Base-by-base conservation (phyloP, 2,888 invertebrate genomes). In the Argyresthia albistria region DNA sequence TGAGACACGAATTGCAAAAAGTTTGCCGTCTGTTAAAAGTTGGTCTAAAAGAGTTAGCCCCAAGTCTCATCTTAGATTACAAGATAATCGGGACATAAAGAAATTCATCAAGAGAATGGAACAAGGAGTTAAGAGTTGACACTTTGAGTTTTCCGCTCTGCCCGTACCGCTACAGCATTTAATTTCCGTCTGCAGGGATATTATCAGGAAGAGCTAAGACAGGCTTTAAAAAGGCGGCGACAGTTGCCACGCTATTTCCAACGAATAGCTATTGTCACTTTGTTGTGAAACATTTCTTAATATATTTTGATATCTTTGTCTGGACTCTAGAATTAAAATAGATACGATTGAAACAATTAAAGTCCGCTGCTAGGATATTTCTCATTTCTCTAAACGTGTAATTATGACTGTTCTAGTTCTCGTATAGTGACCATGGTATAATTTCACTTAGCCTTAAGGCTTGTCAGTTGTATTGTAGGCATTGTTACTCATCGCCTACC, bases 121-220 rank as follows among this genome's bases (percentile, higher is more conserved):
- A 25, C 65, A 66, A 62, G 66, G 67, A 67, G 55, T 54, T 64
- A 65, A 61, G 69, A 72, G 72, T 73, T 67, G 70, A 73, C 73
- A 75, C 72, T 80, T 80, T 70, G 79, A 79, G 70, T 77, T 81
- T 76, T 63, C 72, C 70, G 70, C 69, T 74, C 69, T 64, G 59
- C 69, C 60, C 65, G 61, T 63, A 73, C 67, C 67, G 45, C 43
- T 69, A 73, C 75, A 74, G 69, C 73, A 78, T 81, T 81, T 81
- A 82, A 82, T 80, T 81, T 82, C 81, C 80, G 80, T 66, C 56
- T 59, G 62, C 25, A 25, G 25, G 66, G 72, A 72, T 77, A 78
- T 79, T 75, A 80, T 78, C 73, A 73, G 70, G 69, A 67, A 68
- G 69, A 69, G 74, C 73, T 78, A 69, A 74, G 67, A 65, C 65